Conservation (phyloP, 2,797 vertebrate genomes). For the Rhinoraja longicauda region DNA sequence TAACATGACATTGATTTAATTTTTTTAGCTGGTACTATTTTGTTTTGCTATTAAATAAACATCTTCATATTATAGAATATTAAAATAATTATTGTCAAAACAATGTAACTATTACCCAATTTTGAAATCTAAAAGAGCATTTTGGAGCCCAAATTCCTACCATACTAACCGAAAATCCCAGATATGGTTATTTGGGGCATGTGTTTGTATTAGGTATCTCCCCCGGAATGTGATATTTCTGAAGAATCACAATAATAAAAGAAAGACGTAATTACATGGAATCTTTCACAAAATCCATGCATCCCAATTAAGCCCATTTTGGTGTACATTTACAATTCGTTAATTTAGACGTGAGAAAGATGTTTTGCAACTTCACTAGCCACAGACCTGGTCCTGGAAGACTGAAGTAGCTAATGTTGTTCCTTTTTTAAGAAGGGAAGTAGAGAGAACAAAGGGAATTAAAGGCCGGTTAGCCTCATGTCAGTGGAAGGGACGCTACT, state of each 20-base stretch:
- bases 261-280: background rate
- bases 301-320: background rate
- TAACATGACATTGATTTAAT: background rate
- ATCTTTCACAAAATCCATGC: background rate
- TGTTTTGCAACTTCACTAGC: no score
- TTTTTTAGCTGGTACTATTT: background rate
- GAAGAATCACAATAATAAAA: background rate
- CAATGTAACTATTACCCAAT: background rate
- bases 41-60: background rate
- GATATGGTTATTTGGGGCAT: background rate
- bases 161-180: background rate
- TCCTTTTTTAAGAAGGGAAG: no score
- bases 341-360: background rate
- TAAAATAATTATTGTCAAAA: background rate
- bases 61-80: background rate
- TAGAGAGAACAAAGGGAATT: no score
- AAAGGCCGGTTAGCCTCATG: no score
- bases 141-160: background rate
- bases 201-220: background rate
- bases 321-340: background rate
- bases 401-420: no score
- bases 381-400: no score
- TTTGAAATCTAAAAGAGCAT: background rate
- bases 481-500: no score
- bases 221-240: background rate